Evolutionary conservation across 2,113 vertebrate genomes (phyloP).

Genomic region (Cyphomyrus discorhynchus): DNA sequence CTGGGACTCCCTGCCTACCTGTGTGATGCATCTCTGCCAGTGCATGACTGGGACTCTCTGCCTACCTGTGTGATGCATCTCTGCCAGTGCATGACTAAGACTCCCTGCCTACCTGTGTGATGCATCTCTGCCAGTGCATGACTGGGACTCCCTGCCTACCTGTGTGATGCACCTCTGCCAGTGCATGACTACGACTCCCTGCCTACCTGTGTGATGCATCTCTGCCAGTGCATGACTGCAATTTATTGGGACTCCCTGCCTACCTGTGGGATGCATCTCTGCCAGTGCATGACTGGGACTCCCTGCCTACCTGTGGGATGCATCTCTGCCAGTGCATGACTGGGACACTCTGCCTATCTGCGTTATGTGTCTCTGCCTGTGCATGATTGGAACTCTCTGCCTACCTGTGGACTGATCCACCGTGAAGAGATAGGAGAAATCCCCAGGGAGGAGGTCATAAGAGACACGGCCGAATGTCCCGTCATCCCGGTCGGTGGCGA

Average conservation of each 20-base stretch:
- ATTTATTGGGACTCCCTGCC: neutral
- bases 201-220: neutral
- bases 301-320: neutral
- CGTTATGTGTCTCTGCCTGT: neutral
- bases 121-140: neutral
- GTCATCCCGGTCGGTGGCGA: conserved; percentile 78
- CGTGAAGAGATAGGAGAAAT: conserved; percentile 68
- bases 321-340: neutral
- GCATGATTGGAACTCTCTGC: neutral
- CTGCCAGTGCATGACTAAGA: no score
- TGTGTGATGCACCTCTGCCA: neutral
- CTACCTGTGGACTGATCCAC: conserved; percentile 77
- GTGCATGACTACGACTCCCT: neutral
- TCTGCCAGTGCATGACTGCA: neutral
- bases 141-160: neutral
- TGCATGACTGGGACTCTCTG: neutral
- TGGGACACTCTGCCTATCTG: neutral
- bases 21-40: no score
- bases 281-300: neutral
- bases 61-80: no score
- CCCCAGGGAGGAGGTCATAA: conserved; percentile 68
- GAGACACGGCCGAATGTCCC: conserved; percentile 66
- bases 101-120: no score
- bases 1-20: neutral
- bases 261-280: conserved; percentile 64